Evolutionary conservation across 2,888 invertebrate genomes (phyloP).

Genomic region (Apotomis capreana): DNA sequence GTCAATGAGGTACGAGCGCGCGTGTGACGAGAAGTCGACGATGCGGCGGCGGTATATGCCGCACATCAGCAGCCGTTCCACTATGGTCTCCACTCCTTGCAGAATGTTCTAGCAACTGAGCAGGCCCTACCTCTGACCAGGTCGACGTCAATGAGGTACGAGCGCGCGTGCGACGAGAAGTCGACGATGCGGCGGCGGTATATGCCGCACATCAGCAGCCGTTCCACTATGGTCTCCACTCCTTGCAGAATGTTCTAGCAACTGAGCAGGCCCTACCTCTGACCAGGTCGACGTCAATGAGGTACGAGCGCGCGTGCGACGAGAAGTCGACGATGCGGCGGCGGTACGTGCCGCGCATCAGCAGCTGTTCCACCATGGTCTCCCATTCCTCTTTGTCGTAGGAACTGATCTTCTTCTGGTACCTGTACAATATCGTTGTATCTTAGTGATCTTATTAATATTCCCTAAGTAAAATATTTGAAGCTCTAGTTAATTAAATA

Average conservation of each 20-base stretch:
- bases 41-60: conserved; percentile 85
- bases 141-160: conserved; percentile 97
- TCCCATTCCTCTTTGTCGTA: conserved; percentile 99
- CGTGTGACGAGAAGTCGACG: conserved; percentile 91
- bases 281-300: conserved; percentile 98
- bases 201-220: conserved; percentile 80
- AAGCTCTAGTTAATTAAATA: too few species aligned
- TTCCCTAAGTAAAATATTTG: neutral
- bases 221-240: conserved; percentile 98
- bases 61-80: conserved; percentile 88
- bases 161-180: conserved; percentile 93
- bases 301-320: conserved; percentile 93
- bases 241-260: conserved; percentile 67
- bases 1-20: conserved; percentile 97
- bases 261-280: conserved; percentile 85
- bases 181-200: conserved; percentile 88
- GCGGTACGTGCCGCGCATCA: conserved; percentile 78
- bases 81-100: conserved; percentile 96
- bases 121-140: conserved; percentile 91
- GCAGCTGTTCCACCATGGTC: conserved; percentile 93
- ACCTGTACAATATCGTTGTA: conserved; percentile 81
- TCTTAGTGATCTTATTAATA: neutral
- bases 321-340: conserved; percentile 92
- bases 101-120: conserved; percentile 18
- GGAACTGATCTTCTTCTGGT: conserved; percentile 97